phyloP scores from a whole-genome alignment of 2,113 vertebrate species.

The Labeo catla region DNA sequence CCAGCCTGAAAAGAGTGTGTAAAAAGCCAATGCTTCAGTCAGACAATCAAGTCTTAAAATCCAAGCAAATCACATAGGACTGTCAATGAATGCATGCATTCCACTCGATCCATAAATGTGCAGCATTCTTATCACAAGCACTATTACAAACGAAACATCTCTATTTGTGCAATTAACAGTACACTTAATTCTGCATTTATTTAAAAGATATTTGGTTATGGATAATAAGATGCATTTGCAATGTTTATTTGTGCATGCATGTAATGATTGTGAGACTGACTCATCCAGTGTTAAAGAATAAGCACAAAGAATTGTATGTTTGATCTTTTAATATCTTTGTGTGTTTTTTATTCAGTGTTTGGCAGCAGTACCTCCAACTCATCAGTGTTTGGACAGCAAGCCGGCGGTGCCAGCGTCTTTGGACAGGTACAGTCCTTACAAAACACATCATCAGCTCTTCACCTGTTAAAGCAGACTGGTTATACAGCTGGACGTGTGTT shows the following conservation, averaged over 20 bases:
- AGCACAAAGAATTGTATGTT: neutral
- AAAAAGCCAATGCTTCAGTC: neutral
- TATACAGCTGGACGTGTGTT: neutral
- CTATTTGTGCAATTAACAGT: neutral
- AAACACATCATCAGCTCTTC: neutral
- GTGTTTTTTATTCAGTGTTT: conserved; percentile 74
- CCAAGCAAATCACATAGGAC: neutral
- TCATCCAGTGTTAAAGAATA: neutral
- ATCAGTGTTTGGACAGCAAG: conserved; percentile 87
- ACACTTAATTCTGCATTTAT: neutral
- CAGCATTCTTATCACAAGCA: neutral
- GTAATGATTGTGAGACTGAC: neutral
- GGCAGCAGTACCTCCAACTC: conserved; percentile 79
- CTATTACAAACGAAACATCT: neutral
- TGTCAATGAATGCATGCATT: neutral
- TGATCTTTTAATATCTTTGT: neutral
- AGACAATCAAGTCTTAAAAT: neutral
- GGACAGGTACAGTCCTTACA: conserved; percentile 83
- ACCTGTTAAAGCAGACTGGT: neutral
- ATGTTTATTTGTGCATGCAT: neutral
- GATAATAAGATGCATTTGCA: neutral
- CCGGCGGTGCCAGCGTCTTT: conserved; percentile 81
- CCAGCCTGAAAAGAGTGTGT: neutral
- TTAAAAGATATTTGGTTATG: neutral
- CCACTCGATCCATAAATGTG: neutral